Conservation (phyloP, 2,888 invertebrate species). For the Isotomurus palustris region DNA sequence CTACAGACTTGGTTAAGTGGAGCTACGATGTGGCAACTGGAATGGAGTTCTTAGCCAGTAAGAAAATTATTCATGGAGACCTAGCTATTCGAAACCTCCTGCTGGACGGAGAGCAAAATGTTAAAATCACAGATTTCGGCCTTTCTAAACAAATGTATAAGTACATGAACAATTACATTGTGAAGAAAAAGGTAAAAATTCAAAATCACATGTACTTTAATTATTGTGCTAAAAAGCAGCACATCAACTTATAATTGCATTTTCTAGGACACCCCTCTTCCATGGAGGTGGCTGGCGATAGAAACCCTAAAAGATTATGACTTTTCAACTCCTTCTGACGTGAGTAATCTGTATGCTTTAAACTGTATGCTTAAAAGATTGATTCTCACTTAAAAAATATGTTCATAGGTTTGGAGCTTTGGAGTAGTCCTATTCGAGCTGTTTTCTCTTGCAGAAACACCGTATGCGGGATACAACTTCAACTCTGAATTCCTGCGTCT, state of each 20-base stretch:
- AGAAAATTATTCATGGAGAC: conserved; percentile 32
- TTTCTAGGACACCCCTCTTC: conserved; percentile 25
- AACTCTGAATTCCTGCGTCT: conserved; percentile 26
- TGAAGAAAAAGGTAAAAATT: conserved; percentile 20
- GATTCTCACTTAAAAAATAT: background rate
- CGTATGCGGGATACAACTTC: conserved; percentile 17
- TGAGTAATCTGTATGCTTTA: too few species aligned
- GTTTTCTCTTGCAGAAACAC: conserved; percentile 26
- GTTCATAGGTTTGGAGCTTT: conserved; percentile 19
- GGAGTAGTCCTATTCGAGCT: conserved; percentile 30
- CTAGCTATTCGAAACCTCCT: conserved; percentile 28
- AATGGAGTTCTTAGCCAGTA: conserved; percentile 28
- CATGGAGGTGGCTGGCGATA: conserved; percentile 34
- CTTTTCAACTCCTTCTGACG: conserved; percentile 23
- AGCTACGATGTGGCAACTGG: conserved; percentile 30
- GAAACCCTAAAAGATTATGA: conserved; percentile 27
- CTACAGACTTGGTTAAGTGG: conserved; percentile 34
- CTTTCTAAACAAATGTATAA: conserved; percentile 31
- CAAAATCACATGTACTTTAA: background rate
- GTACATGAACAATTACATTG: conserved; percentile 20
- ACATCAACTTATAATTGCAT: too few species aligned
- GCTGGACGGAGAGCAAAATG: conserved; percentile 20
- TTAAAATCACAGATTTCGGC: conserved; percentile 36
- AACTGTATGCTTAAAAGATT: too few species aligned
- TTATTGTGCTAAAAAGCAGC: background rate